Percentiles rank a stretch among this genome's conserved stretches.
Conservation (phyloP, 2,797 vertebrate genomes). For the Anableps anableps region DNA sequence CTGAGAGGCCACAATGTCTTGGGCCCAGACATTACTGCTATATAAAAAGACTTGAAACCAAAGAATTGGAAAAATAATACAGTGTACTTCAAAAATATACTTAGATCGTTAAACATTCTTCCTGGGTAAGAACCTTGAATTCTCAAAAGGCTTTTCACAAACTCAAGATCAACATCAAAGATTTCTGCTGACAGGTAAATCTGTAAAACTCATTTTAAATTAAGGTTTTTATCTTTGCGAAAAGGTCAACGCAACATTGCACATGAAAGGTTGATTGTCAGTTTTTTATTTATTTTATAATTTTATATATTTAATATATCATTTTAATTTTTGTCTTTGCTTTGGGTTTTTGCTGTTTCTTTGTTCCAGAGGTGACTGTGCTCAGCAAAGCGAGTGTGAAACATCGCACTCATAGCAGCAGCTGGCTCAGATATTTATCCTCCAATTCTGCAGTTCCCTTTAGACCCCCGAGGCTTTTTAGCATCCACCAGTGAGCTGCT, state of each 20-base stretch:
- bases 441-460: neutral
- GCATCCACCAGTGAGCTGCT: constrained; percentile 4
- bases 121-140: constrained; percentile 21
- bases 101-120: neutral
- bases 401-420: neutral
- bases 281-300: neutral
- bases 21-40: neutral
- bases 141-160: constrained; percentile 51
- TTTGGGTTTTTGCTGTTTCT: neutral
- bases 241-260: constrained; percentile 29
- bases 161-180: constrained; percentile 7
- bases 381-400: constrained; percentile 1
- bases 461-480: neutral
- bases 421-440: constrained; percentile 6
- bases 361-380: neutral
- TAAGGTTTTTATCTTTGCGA: constrained; percentile 8
- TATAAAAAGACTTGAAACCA: neutral
- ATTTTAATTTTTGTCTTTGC: neutral
- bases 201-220: neutral
- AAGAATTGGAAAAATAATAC: neutral
- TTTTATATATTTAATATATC: neutral
- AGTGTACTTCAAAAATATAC: neutral
- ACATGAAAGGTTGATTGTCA: neutral
- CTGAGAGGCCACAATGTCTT: neutral
- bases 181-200: constrained; percentile 10